Base-by-base conservation (phyloP, 2,113 vertebrate species). In the Lepidothrix coronata region DNA sequence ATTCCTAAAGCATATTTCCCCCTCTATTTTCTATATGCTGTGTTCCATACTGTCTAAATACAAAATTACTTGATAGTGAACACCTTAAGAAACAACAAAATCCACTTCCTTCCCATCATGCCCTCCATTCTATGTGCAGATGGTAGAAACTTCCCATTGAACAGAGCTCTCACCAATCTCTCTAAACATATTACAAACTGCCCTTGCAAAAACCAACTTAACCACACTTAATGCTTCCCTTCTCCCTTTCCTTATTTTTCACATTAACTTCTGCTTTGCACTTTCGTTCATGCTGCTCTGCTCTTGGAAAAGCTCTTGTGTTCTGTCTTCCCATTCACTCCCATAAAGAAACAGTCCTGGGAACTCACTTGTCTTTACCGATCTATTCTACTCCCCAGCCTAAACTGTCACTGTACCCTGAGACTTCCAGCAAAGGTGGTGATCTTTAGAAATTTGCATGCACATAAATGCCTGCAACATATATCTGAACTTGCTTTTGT, bases 21-120 rank as follows among this genome's bases (percentile, higher is more conserved):
- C 30, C 8, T 61, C 41, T 70, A 5, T 43, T 72, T 91, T 72
- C 35, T 44, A 6, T 8, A 75, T 9, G 9, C 28, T 85, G 0
- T 44, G n/a, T 57, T 85, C 61, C 6, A 8, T 57, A 43, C 15
- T 46, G 30, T 59, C 66, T 48, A 82, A 79, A 89, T 46, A 85
- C 19, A 65, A 55, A 66, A 78, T 30, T 63, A 68, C 52, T 72
- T 65, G 18, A 63, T 12, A 8, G 4, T 41, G 12, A 89, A 55
- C 27, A 87, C 11, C 15, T 67, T 14, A 89, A 81, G 14, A 43
- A 86, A 86, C 74, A 55, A 11, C 10, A 54, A 58, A 84, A 52
- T 2, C 0, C 7, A 6, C 1, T 39, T 71, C 15, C 31, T 62
- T 90, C 28, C 46, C 1, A 0, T 51, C 28, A 23, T 41, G n/a